Evolutionary conservation across 2,888 invertebrate genomes (phyloP), one percentile per base, ranked within the genome.

Genomic region (Sabatieria punctata): DNA sequence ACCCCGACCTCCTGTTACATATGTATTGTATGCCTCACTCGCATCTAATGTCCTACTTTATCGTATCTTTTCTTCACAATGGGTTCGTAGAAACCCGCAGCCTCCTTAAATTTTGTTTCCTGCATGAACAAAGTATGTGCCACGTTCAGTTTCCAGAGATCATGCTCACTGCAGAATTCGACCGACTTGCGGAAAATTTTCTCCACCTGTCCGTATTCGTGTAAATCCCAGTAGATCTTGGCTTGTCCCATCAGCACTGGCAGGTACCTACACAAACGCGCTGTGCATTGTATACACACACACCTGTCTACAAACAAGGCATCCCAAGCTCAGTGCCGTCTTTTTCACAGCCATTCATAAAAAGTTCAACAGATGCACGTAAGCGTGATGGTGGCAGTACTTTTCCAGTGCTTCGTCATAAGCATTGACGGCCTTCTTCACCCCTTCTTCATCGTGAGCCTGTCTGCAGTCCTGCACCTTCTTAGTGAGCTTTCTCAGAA

Each of bases 51-150:
- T 53, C 67, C 61, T 55, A 71, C 71, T 55, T 71, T 85, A 52
- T 88, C 85, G 59, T 82, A 86, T 68, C 83, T 83, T 64, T 89
- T 89, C 57, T 86, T 84, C 0, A 97, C 91, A 48, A 95, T 82
- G 0, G 93, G 91, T 61, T 95, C 95, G 66, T 97, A 97, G 69
- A 97, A 97, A 39, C 85, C 86, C 1, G 89, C 83, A 0, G 95
- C 86, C 70, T 97, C 93, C 64, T 89, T 89, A 66, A 89, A 97
- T 67, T 95, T 95, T 63, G 83, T 88, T 64, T 91, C 91, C 70
- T 95, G 93, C 95, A 99, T 97, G 65, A 95, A 97, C 2, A 97
- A 73, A 1, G 95, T 93, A 65, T 99, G 97, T 0, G 95, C 97
- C 0, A 95, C 93, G 65, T 99, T 97, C 21, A 97, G 71, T 54